Base-by-base conservation (phyloP, 2,888 invertebrate species). In the Drosophila birchii region DNA sequence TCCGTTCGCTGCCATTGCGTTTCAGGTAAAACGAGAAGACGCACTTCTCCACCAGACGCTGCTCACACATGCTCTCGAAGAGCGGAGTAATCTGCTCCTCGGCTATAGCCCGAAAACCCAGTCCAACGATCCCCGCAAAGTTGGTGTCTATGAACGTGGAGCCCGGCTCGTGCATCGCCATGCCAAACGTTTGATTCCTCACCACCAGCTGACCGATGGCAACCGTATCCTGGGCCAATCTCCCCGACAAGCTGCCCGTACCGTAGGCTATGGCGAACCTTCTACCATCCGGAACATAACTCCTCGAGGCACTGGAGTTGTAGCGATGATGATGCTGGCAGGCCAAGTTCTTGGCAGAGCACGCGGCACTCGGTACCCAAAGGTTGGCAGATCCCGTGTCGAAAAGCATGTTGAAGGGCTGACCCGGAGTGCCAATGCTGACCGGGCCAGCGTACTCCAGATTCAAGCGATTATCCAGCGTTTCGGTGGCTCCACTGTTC, bases 91-190 rank as follows among this genome's bases (percentile, higher is more conserved):
- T 98, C 76, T 95, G 95, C 93, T 98, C 97, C 72, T 98, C 97
- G 0, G 98, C 94, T 90, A 99, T 98, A 32, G 94, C 94, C 80
- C 94, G 94, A 92, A 96, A 98, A 3, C 95, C 98, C 95, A 98
- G 95, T 76, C 98, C 98, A 72, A 99, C 94, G 91, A 99, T 98
- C 76, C 99, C 98, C 93, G 99, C 99, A 93, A 99, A 99, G 93
- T 98, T 98, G 75, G 98, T 98, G 61, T 98, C 98, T 36, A 98
- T 96, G 93, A 99, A 99, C 23, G 97, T 96, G 36, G 95, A 92
- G 71, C 99, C 98, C 8, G 98, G 98, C 93, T 99, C 98, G 83
- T 95, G 95, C 76, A 96, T 92, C 9, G 98, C 99, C 93, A 98
- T 98, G 16, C 97, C 98, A 93, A 99, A 99, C 32, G 96, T 97